Conservation (phyloP, 2,797 vertebrate species). For the Podargus strigoides region DNA sequence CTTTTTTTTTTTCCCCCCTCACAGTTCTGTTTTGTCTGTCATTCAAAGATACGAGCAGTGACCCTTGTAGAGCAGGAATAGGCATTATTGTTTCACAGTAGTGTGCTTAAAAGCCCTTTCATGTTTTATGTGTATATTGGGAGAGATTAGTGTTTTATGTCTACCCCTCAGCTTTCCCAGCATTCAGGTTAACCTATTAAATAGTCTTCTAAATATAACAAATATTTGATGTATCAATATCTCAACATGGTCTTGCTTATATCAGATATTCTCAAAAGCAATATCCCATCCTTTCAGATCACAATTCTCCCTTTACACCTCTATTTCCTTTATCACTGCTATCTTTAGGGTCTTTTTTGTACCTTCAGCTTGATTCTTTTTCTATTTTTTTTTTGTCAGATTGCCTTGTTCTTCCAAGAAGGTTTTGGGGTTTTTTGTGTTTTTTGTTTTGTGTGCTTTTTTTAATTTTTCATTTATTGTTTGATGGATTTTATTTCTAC, state of each 20-base stretch:
- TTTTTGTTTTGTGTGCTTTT: too few relatives aligned
- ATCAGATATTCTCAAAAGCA: conserved; percentile 17
- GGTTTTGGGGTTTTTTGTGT: too few relatives aligned
- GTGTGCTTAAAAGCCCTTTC: not conserved
- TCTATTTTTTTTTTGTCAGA: not conserved
- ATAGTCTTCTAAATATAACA: not conserved
- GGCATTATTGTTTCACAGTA: not conserved
- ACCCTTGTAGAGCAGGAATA: not conserved
- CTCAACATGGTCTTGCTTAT: not conserved
- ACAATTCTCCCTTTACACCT: not conserved
- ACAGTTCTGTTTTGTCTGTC: accelerated
- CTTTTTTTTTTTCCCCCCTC: accelerated
- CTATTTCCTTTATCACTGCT: not conserved
- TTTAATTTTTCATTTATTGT: not conserved
- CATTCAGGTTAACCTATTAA: not conserved
- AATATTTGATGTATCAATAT: not conserved
- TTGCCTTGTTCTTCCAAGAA: not conserved
- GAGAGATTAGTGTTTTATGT: accelerated
- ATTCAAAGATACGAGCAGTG: accelerated
- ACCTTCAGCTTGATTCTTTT: not conserved
- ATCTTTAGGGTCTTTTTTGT: not conserved
- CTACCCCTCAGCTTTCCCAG: not conserved
- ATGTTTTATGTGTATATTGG: accelerated
- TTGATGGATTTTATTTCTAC: not conserved
- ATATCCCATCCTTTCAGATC: not conserved